These are phyloP conservation scores for Kuschelorhynchus macadamiae DNA, from an alignment of 2,888 invertebrate genomes.

Conservation along the genomic window DNA sequence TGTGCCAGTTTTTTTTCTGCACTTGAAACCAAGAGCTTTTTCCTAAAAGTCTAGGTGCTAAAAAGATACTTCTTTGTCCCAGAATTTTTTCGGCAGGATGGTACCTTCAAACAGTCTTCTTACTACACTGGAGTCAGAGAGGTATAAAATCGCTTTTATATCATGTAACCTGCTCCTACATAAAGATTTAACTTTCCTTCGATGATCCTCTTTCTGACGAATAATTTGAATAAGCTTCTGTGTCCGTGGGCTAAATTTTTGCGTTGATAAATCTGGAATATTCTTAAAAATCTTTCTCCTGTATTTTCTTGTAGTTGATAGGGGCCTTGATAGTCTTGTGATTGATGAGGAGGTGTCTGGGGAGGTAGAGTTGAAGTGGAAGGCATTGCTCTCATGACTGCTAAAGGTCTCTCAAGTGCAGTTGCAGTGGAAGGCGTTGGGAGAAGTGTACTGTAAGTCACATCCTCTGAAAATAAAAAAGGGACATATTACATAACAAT, in stretches of 20 bases:
- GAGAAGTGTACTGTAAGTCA: no score
- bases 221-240: constrained; percentile 32
- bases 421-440: constrained; percentile 36
- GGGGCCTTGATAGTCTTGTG: no score
- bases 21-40: no score
- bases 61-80: no score
- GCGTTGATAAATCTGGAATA: not conserved
- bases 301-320: not conserved
- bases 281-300: constrained; percentile 10
- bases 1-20: no score
- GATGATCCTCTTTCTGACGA: constrained; percentile 37
- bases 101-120: constrained; percentile 22
- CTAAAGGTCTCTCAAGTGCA: no score
- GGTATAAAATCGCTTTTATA: constrained; percentile 34
- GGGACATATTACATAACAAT: no score
- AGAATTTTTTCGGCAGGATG: no score
- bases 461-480: no score
- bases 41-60: no score
- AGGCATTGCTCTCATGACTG: no score
- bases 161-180: constrained; percentile 31
- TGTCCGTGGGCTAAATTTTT: constrained; percentile 23
- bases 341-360: constrained; percentile 17
- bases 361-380: no score
- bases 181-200: constrained; percentile 36
- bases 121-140: constrained; percentile 30